Conservation (phyloP, 2,888 invertebrate genomes). For the Crepidodera aurea region DNA sequence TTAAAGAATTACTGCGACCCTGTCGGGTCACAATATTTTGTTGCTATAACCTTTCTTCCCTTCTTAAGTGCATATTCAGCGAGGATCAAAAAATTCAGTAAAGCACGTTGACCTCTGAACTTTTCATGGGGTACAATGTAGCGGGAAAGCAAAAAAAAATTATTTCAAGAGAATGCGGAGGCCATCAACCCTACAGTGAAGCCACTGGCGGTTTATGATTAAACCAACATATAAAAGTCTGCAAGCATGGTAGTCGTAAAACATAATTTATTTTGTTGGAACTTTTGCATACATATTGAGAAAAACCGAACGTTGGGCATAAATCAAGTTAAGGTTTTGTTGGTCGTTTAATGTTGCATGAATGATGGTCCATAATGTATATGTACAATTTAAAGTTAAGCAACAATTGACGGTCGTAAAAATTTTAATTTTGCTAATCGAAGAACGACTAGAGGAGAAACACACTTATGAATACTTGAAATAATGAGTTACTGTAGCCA, state of each 20-base stretch:
- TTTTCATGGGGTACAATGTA: too few relatives aligned
- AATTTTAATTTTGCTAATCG: constrained; percentile 5
- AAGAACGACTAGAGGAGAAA: too few relatives aligned
- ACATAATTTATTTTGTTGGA: constrained; percentile 24
- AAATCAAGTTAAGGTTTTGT: constrained; percentile 25
- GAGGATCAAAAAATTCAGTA: too few relatives aligned
- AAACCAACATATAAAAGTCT: constrained; percentile 20
- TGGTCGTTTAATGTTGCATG: constrained; percentile 21
- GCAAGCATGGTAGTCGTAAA: constrained; percentile 21
- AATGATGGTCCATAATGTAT: constrained; percentile 16
- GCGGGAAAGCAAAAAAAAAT: too few relatives aligned
- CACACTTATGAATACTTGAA: too few relatives aligned
- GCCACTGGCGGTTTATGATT: constrained; percentile 21
- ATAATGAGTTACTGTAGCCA: too few relatives aligned
- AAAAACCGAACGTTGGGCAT: constrained; percentile 21
- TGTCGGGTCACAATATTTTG: too few relatives aligned
- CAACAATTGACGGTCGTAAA: constrained; percentile 9
- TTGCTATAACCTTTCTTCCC: too few relatives aligned
- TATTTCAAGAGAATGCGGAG: constrained; percentile 5
- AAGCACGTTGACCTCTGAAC: too few relatives aligned
- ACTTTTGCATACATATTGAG: constrained; percentile 26
- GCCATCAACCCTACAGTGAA: constrained; percentile 2
- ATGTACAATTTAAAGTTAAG: constrained; percentile 13
- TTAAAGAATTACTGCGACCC: too few relatives aligned
- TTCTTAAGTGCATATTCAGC: too few relatives aligned